Conservation (phyloP, 2,113 vertebrate species). For the Ctenomys sociabilis region DNA sequence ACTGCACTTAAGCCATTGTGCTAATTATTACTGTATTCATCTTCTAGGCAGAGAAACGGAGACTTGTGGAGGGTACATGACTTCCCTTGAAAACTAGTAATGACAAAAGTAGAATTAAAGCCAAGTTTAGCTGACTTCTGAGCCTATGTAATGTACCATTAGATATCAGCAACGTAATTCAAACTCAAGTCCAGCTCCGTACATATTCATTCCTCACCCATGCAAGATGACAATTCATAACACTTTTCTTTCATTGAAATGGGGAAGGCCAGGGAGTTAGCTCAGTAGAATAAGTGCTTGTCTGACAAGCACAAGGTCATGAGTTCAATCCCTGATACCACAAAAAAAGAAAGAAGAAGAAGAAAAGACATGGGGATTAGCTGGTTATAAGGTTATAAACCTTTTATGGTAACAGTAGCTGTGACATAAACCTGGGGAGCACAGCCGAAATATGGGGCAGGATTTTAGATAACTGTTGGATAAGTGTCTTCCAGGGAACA, state of each 20-base stretch:
- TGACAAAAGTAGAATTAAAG: neutral
- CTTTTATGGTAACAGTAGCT: neutral
- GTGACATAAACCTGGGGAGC: no score
- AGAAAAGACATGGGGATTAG: neutral
- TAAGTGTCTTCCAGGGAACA: neutral
- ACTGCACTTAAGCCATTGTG: neutral
- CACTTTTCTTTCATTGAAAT: constrained; percentile 33
- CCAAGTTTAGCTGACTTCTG: neutral
- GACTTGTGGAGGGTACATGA: neutral
- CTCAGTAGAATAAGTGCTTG: no score
- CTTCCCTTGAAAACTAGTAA: neutral
- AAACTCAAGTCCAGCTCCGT: neutral
- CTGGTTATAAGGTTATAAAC: neutral
- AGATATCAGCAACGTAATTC: neutral
- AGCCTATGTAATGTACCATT: neutral
- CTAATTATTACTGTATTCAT: neutral
- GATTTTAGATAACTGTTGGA: neutral
- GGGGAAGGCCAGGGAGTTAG: neutral
- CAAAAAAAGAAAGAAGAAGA: no score
- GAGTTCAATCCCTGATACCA: no score
- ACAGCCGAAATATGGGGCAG: neutral
- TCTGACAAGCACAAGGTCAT: no score
- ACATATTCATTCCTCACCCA: neutral
- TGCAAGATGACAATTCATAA: neutral
- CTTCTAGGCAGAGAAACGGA: constrained; percentile 21